Conservation (phyloP, 1,140 invertebrate genomes). For the Trichonephila clavata region DNA sequence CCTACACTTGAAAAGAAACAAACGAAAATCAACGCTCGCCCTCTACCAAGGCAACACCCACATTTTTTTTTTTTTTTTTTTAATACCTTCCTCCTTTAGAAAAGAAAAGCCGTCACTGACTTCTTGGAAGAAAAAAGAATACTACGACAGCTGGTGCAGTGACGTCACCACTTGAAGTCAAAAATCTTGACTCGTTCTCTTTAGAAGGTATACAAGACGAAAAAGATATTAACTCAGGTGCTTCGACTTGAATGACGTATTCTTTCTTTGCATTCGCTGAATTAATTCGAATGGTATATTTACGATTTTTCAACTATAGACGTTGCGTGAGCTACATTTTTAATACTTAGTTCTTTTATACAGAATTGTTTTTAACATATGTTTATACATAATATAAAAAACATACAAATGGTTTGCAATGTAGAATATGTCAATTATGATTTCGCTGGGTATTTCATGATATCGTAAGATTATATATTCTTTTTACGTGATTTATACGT, state of each 20-base stretch:
- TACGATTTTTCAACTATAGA: too few relatives aligned
- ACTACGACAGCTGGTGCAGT: background rate
- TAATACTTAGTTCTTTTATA: too few relatives aligned
- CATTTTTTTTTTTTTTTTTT: background rate
- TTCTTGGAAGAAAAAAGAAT: background rate
- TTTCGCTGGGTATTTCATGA: too few relatives aligned
- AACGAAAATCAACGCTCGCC: background rate
- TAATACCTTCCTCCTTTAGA: background rate
- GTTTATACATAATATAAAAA: too few relatives aligned
- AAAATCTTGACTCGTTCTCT: background rate
- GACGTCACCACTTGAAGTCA: conserved; percentile 18
- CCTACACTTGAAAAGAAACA: conserved; percentile 12
- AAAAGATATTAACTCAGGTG: too few relatives aligned
- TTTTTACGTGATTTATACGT: too few relatives aligned
- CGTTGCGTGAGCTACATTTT: too few relatives aligned
- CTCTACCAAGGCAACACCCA: conserved; percentile 13
- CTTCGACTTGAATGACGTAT: background rate
- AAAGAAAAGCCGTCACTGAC: background rate
- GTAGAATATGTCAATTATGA: fast-evolving
- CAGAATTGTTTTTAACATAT: too few relatives aligned
- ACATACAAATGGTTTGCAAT: too few relatives aligned
- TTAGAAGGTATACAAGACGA: background rate
- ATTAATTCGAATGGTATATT: too few relatives aligned
- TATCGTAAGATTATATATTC: too few relatives aligned
- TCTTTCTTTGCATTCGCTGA: too few relatives aligned